Conservation (phyloP, 92 coral and sea anemone genomes). For the Porites rus region DNA sequence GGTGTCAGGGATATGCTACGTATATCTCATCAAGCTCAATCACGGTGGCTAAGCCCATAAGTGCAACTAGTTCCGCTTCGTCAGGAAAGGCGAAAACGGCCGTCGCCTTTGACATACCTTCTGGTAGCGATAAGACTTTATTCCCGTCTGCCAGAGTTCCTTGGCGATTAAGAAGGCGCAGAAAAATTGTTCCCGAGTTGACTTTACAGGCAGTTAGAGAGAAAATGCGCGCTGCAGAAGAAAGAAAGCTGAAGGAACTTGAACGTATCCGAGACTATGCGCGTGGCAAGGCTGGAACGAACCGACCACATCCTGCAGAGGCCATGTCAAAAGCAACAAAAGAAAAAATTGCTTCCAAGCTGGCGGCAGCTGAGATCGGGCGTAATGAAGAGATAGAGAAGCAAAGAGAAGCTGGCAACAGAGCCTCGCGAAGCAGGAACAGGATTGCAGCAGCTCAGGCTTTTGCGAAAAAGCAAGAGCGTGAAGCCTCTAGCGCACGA, state of each 20-base stretch:
- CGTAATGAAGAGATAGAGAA: constrained; percentile 2
- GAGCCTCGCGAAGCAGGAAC: constrained; percentile 5
- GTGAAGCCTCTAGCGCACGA: not conserved
- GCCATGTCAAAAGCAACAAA: constrained; percentile 10
- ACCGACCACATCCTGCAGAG: constrained; percentile 29
- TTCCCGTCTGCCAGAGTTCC: constrained; percentile 18
- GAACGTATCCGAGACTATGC: constrained; percentile 23
- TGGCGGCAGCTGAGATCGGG: constrained; percentile 3
- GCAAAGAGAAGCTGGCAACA: constrained; percentile 15
- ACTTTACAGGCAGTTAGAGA: constrained; percentile 7
- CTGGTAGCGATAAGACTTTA: not conserved
- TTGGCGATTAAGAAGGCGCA: not conserved
- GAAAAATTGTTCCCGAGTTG: not conserved
- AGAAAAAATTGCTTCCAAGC: constrained; percentile 18
- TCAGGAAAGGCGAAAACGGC: not conserved
- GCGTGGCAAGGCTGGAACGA: not conserved
- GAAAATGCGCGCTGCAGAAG: constrained; percentile 28
- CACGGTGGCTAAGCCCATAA: constrained; percentile 5
- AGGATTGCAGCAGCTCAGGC: constrained; percentile 23
- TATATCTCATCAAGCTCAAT: not conserved
- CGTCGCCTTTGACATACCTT: constrained; percentile 27
- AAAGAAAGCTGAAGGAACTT: constrained; percentile 27
- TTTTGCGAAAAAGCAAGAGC: not conserved
- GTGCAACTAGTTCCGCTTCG: not conserved
- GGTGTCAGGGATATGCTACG: constrained; percentile 7